These are phyloP conservation scores for Drosophila picticornis DNA, from an alignment of 2,888 invertebrate genomes.

Conservation along the genomic window DNA sequence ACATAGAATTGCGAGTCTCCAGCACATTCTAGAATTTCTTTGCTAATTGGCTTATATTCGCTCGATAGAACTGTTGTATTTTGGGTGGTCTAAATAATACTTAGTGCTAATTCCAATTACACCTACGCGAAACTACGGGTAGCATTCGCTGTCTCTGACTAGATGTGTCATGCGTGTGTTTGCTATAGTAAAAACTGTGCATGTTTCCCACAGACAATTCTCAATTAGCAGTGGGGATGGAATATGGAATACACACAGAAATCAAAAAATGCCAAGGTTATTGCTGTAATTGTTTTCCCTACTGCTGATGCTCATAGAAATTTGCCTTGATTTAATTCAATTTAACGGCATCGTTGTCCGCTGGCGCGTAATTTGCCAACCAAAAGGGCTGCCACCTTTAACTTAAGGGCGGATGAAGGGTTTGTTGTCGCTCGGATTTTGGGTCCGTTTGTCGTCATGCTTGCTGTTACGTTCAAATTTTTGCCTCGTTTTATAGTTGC, in stretches of 20 bases:
- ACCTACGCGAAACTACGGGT: neutral
- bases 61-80: neutral
- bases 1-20: neutral
- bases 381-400: conserved; percentile 31
- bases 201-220: conserved; percentile 46
- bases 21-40: conserved; percentile 1
- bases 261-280: conserved; percentile 48
- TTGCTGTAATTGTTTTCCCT: conserved; percentile 20
- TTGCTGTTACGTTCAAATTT: conserved; percentile 41
- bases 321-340: conserved; percentile 81
- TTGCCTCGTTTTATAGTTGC: conserved; percentile 46
- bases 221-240: conserved; percentile 32
- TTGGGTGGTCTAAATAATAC: conserved; percentile 19
- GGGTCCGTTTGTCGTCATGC: conserved; percentile 17
- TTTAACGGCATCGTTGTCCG: conserved; percentile 59
- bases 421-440: conserved; percentile 8
- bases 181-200: conserved; percentile 35
- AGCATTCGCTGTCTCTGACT: neutral
- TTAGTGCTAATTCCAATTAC: conserved; percentile 38
- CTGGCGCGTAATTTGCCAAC: conserved; percentile 48
- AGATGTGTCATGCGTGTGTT: neutral
- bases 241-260: neutral
- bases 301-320: conserved; percentile 60
- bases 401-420: conserved; percentile 10
- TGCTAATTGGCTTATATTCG: conserved; percentile 7